Conservation (phyloP, 2,113 vertebrate genomes). For the Cisticola juncidis region DNA sequence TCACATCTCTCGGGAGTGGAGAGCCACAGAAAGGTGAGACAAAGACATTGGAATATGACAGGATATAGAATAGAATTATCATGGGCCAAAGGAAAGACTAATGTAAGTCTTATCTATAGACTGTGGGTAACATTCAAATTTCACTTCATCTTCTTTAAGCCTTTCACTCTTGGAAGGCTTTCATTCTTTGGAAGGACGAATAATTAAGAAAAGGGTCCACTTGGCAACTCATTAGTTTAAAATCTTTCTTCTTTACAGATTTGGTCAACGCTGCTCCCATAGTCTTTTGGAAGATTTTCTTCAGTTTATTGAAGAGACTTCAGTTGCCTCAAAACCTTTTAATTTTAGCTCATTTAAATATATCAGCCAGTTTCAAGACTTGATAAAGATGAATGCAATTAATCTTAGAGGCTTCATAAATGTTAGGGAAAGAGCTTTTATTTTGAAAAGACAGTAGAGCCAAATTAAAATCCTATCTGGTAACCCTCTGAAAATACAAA, state of each 20-base stretch:
- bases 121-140: constrained; percentile 23
- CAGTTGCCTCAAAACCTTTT: constrained; percentile 61
- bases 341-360: constrained; percentile 70
- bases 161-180: constrained; percentile 8
- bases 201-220: constrained; percentile 55
- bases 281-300: constrained; percentile 21
- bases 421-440: constrained; percentile 33
- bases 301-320: constrained; percentile 60
- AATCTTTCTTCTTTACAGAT: constrained; percentile 48
- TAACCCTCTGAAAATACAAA: not conserved
- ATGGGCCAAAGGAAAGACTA: constrained; percentile 11
- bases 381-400: constrained; percentile 69
- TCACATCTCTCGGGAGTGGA: not conserved
- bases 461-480: constrained; percentile 37
- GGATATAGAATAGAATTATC: not conserved
- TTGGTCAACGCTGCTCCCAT: constrained; percentile 36
- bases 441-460: constrained; percentile 16
- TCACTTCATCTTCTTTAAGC: constrained; percentile 28
- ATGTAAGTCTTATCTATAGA: constrained; percentile 32
- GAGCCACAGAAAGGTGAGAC: not conserved
- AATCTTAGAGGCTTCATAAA: constrained; percentile 38
- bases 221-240: constrained; percentile 46
- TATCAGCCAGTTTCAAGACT: constrained; percentile 56
- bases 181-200: constrained; percentile 40
- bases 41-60: not conserved